A percentile compares a stretch with the other conserved stretches of the same genome.
Conservation (phyloP, 1,140 invertebrate genomes). For the Radopholus similis region DNA sequence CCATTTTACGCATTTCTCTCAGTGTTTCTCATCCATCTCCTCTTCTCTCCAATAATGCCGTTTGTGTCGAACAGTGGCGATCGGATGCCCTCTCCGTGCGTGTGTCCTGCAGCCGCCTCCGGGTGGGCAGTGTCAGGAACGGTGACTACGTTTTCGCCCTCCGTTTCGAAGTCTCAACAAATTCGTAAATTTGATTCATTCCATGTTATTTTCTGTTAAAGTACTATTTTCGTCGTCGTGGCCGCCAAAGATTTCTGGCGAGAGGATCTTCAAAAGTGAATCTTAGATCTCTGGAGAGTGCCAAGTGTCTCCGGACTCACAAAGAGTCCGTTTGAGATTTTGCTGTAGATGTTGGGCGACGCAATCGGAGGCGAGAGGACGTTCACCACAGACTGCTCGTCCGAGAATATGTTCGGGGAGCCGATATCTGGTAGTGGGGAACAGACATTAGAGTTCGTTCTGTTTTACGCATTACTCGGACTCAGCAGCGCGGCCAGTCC, state of each 20-base stretch:
- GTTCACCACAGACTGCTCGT: background rate
- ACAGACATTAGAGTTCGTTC: background rate
- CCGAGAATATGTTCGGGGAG: slow-evolving; percentile 14
- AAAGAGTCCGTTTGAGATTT: background rate
- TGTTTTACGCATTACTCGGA: slow-evolving; percentile 12
- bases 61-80: no score
- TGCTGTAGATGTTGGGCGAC: background rate
- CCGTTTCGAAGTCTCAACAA: background rate
- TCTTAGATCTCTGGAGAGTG: background rate
- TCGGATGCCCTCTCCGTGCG: no score
- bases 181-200: no score
- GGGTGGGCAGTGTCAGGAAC: no score
- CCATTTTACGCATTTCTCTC: no score
- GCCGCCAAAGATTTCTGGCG: background rate
- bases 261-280: background rate
- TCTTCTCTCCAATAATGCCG: no score
- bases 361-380: background rate
- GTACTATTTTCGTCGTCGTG: background rate
- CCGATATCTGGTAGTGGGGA: slow-evolving; percentile 2
- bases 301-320: background rate
- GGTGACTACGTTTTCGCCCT: background rate
- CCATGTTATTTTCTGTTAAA: no score
- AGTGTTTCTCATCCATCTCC: no score
- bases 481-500: slow-evolving; percentile 14
- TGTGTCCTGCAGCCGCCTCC: no score